Evolutionary conservation across 2,888 invertebrate genomes (phyloP).

Genomic region (Oscheius onirici): DNA sequence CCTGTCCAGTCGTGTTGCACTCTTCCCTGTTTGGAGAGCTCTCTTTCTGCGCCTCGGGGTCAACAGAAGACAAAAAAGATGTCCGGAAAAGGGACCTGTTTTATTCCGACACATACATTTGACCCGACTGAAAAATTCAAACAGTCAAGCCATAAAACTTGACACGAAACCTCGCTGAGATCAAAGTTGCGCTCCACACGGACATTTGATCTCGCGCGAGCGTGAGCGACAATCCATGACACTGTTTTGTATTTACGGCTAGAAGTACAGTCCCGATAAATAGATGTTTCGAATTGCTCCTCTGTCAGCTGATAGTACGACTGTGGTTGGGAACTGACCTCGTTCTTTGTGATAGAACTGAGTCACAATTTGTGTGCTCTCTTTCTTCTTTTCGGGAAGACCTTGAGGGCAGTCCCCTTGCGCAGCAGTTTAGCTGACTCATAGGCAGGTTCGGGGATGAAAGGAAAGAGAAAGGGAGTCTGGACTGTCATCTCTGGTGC

Average conservation of each 20-base stretch:
- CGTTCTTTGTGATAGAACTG: background rate
- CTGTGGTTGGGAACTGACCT: too few relatives aligned
- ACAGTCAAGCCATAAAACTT: background rate
- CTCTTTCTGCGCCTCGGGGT: slow-evolving; percentile 15
- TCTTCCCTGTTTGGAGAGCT: slow-evolving; percentile 19
- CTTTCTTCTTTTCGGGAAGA: background rate
- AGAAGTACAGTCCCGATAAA: background rate
- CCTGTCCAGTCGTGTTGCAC: background rate
- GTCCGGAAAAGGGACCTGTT: slow-evolving; percentile 22
- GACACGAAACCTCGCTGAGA: slow-evolving; percentile 2
- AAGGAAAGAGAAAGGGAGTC: too few relatives aligned
- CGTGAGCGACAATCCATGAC: too few relatives aligned
- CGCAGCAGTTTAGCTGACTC: slow-evolving; percentile 25
- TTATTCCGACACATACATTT: background rate
- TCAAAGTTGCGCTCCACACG: slow-evolving; percentile 12
- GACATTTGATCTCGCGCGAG: slow-evolving; percentile 12
- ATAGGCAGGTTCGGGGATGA: slow-evolving; percentile 6
- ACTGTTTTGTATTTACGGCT: background rate
- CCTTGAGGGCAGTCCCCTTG: slow-evolving; percentile 21
- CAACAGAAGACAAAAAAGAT: slow-evolving; percentile 21
- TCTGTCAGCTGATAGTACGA: too few relatives aligned
- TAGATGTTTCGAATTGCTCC: background rate
- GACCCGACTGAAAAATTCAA: background rate
- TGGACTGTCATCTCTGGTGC: background rate
- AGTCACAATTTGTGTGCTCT: slow-evolving; percentile 7